Evolutionary conservation across 1,140 invertebrate genomes (phyloP), one percentile per base, ranked within the genome.

Genomic region (Ceratina japonica): DNA sequence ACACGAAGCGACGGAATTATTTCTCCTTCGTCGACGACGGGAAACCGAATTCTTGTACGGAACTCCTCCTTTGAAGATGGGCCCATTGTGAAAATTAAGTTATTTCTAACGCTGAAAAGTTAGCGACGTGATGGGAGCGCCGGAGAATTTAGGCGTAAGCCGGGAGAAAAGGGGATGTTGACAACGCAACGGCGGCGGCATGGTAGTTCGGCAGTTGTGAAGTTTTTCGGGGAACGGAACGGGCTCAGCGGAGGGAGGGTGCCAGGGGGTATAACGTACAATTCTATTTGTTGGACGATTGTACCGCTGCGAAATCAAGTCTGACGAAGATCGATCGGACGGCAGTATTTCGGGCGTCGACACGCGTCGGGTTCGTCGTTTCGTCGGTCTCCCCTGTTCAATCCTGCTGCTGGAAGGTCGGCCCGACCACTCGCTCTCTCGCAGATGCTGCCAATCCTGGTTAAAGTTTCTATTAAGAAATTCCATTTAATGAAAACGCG

Each of bases 261-360:
- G 37, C 3, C 37, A 44, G 37, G 37, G 37, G 37, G 37, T 44
- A 44, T 44, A 82, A 87, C 88, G 87, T 92, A 92, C 91, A 91
- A 91, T 92, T 92, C 91, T 92, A 92, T 92, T 92, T 92, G 91
- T 91, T 92, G 91, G 91, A 88, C 91, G 91, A 92, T 92, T 91
- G 91, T 92, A 89, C 88, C 89, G 90, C 89, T 92, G 87, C 91
- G 90, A 92, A 92, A 92, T 92, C 91, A 91, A 92, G 91, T 91
- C 91, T 92, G 91, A 92, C 91, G 91, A 92, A 92, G 91, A 92
- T 92, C 91, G 91, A 92, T 92, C 89, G 91, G 87, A 89, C 87
- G 86, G 37, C 37, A 44, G 87, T 90, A 86, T 91, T 92, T 92
- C 89, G 89, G 88, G 89, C 91, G 90, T 92, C 91, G 91, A 92